phyloP scores from a whole-genome alignment of 2,113 vertebrate genomes.

The Anas platyrhynchos region DNA sequence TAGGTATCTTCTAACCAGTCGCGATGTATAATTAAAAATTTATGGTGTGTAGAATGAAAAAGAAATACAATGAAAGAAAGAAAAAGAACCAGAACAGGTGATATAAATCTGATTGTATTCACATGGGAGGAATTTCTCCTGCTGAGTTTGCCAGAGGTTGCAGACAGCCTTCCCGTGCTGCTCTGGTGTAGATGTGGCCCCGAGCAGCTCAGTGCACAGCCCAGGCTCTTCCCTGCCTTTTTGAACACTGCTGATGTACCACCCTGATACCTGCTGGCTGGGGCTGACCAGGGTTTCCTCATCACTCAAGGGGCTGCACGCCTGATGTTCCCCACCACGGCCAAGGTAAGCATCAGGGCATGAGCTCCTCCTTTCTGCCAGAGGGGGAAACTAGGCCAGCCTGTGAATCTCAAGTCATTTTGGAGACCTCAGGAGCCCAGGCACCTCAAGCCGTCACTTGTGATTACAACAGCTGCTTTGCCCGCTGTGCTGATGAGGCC shows the following conservation, averaged over 20 bases:
- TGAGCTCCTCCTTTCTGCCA: background rate
- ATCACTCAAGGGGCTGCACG: background rate
- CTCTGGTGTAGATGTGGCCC: background rate
- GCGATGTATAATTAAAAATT: background rate
- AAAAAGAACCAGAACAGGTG: background rate
- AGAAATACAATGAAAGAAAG: background rate
- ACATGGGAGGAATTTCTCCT: background rate
- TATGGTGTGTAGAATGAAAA: background rate
- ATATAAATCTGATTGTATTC: background rate
- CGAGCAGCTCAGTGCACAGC: background rate
- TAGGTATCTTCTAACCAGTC: background rate
- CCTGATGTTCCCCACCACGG: background rate
- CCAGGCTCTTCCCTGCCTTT: background rate
- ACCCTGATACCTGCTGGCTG: background rate
- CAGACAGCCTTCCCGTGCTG: background rate
- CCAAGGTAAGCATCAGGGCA: background rate
- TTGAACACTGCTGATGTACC: rapidly evolving
- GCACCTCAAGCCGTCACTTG: background rate
- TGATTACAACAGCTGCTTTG: background rate
- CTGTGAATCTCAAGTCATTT: background rate
- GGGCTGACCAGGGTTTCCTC: background rate
- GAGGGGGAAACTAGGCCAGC: background rate
- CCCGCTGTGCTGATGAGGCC: background rate
- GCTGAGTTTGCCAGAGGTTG: background rate
- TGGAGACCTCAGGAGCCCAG: background rate